Evolutionary conservation across 2,797 vertebrate species (phyloP), one percentile per base, ranked within the genome.

Genomic region (Cheracebus regulus): DNA sequence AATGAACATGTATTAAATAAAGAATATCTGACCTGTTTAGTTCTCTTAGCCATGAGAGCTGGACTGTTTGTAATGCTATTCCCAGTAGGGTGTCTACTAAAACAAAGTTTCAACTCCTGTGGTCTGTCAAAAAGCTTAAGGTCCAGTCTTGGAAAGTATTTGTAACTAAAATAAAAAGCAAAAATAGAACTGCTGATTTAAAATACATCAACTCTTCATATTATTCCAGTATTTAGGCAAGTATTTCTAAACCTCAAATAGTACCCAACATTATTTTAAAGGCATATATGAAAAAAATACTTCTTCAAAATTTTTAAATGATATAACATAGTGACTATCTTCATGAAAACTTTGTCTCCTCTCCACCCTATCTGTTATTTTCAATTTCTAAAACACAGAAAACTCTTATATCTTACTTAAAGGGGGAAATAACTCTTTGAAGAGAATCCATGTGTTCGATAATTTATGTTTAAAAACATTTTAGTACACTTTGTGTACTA

Each of bases 1-100:
- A 90, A 92, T 93, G 76, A 78, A 91, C 75, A 95, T 26, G 11
- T 64, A 93, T 89, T 94, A 97, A n/a, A 83, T 72, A 88, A 97
- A 97, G 82, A 79, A 57, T 61, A 95, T 96, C 98, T 98, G 61
- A 99, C 99, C 99, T 99, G 99, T 98, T 99, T 99, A 14, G 99
- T 99, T 98, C 99, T 99, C 98, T 99, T 99, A 82, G 99, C 99
- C 99, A 99, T 99, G 17, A 99, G 99, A 5, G 99, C 99, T 57
- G 99, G 99, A 97, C 99, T 99, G 98, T 99, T 99, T 98, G 99
- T 99, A 97, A 99, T 98, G 98, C 98, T 99, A 97, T 98, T 98
- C 89, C 99, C 99, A 58, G 99, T 98, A 86, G 99, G 97, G 86
- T 99, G 99, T 98, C 98, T 99, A 98, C 98, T 99, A 81, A 99